These are phyloP conservation scores for Fulmarus glacialis DNA, from an alignment of 2,113 vertebrate genomes.

Conservation along the genomic window DNA sequence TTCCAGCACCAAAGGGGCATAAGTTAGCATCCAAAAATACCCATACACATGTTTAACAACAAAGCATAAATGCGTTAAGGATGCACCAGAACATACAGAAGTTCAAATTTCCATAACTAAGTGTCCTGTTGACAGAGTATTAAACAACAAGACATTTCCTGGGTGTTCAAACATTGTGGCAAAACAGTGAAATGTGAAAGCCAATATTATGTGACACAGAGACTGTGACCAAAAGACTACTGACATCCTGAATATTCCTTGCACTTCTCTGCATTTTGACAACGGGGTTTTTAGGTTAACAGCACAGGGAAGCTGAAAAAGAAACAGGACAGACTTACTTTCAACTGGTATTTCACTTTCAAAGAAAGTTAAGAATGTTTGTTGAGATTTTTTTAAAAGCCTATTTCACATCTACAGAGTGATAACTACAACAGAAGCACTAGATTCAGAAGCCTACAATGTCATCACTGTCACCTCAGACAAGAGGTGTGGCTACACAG, in stretches of 20 bases:
- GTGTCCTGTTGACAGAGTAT: neutral
- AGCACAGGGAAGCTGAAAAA: neutral
- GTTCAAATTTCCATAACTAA: neutral
- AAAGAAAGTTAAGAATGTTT: neutral
- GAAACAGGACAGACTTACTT: neutral
- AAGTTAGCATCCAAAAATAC: neutral
- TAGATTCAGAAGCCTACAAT: neutral
- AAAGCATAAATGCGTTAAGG: neutral
- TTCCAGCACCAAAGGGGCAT: neutral
- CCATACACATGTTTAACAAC: neutral
- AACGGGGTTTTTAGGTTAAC: neutral
- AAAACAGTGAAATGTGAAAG: neutral
- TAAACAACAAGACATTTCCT: neutral
- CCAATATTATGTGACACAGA: neutral
- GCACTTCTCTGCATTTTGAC: neutral
- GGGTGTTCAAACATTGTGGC: neutral
- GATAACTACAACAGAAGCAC: neutral
- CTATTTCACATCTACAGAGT: rapidly evolving
- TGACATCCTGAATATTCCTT: neutral
- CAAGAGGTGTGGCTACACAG: neutral
- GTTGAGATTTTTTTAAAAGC: neutral
- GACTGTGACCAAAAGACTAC: neutral
- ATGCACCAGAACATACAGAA: neutral
- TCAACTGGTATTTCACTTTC: neutral
- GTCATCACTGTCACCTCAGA: neutral